Evolutionary conservation across 2,113 vertebrate species (phyloP), one percentile per base, ranked within the genome.

Genomic region (Syrmaticus mikado): DNA sequence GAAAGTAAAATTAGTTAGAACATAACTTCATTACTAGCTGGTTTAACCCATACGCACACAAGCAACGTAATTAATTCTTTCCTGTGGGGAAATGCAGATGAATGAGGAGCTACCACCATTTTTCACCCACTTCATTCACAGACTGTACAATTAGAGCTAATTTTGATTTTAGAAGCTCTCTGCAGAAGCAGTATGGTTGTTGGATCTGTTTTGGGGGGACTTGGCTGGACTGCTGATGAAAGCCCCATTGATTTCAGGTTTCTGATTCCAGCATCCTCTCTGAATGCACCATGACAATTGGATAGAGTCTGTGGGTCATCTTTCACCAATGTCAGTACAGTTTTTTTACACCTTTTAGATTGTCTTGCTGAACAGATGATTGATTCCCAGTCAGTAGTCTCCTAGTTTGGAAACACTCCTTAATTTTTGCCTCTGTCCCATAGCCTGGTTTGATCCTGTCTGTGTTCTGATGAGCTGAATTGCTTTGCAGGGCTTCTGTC

Each of bases 231-330:
- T 73, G 45, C 55, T 89, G 64, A 19, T 46, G 32, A 41, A 38
- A 74, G 13, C 19, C 16, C 3, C 48, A 89, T 48, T 80, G 46
- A 73, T 83, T 83, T 64, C 53, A 83, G 64, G 58, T 58, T 36
- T 48, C 46, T 76, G 45, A 57, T 61, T 11, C 65, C 34, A 28
- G 0, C 18, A 21, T 76, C 36, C 11, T 11, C n/a, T 66, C 36
- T 0, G 0, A 17, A 34, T 40, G 32, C 70, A 78, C 0, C 34
- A 7, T 75, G 76, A 65, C 57, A 27, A 7, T 64, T 0, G 1
- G 34, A 32, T 85, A 79, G 45, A 7, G 3, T 45, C 50, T 20
- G 55, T 57, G 72, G 50, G 27, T 6, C 36, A 2, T 22, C 58
- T 57, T 67, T 48, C 66, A 73, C 72, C 76, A 46, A 85, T 77